Conservation (phyloP, 2,797 vertebrate genomes). For the Paratrypauchen microcephalus region DNA sequence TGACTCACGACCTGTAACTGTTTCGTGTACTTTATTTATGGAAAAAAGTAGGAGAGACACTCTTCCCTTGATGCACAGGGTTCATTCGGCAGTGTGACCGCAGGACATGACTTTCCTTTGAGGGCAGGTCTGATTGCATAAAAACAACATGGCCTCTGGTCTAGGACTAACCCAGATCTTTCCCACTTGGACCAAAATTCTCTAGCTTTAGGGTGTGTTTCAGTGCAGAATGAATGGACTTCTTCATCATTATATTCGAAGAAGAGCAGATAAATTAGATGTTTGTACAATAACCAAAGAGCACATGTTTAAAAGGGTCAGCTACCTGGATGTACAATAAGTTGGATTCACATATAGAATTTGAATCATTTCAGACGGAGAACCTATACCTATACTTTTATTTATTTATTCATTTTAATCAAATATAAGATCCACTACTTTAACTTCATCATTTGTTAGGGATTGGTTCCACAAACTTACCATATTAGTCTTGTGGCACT, state of each 20-base stretch:
- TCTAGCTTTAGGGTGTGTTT: constrained; percentile 40
- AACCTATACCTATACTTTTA: too few relatives aligned
- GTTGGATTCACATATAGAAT: too few relatives aligned
- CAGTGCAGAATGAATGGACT: background rate
- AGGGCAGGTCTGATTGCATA: constrained; percentile 21
- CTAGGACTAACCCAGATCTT: constrained; percentile 53
- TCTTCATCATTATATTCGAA: background rate
- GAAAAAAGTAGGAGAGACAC: constrained; percentile 21
- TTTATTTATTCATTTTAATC: too few relatives aligned
- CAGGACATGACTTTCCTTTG: constrained; percentile 16
- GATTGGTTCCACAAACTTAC: too few relatives aligned
- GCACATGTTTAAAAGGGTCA: background rate
- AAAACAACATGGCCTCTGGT: constrained; percentile 21
- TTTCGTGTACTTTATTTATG: constrained; percentile 3
- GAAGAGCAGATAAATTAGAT: background rate
- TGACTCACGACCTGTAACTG: constrained; percentile 54
- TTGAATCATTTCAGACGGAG: too few relatives aligned
- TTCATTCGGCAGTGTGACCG: constrained; percentile 22
- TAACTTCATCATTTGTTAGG: too few relatives aligned
- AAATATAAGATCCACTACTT: too few relatives aligned
- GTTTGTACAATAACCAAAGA: background rate
- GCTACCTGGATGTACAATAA: too few relatives aligned
- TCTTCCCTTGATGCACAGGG: constrained; percentile 35
- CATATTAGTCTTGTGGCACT: too few relatives aligned
- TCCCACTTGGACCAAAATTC: constrained; percentile 34